phyloP scores from a whole-genome alignment of 2,888 invertebrate species.

The Hoplodrina ambigua region DNA sequence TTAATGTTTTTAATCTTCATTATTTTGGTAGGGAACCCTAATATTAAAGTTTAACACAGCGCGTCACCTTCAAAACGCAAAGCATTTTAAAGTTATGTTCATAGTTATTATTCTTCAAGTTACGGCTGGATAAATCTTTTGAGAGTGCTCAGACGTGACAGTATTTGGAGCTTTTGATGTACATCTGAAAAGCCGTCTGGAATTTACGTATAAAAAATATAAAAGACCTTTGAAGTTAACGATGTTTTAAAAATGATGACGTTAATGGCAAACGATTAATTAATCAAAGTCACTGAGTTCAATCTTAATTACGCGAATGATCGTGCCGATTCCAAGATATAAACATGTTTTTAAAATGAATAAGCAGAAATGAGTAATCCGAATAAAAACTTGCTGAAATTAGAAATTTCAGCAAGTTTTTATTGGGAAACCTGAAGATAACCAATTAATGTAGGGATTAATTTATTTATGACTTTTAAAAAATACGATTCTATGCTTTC shows the following conservation, averaged over 20 bases:
- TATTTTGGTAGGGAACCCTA: too few species aligned
- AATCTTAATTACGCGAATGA: constrained; percentile 40
- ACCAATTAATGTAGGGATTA: neutral
- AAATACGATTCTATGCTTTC: constrained; percentile 1
- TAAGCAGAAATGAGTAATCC: constrained; percentile 8
- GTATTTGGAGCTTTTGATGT: constrained; percentile 18
- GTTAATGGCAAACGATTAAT: constrained; percentile 39
- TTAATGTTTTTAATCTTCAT: too few species aligned
- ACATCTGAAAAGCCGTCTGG: constrained; percentile 6
- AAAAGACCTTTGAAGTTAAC: constrained; percentile 8
- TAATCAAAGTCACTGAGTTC: constrained; percentile 43
- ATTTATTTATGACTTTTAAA: neutral
- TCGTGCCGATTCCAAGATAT: constrained; percentile 7
- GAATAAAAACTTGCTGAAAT: constrained; percentile 12
- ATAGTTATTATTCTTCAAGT: constrained; percentile 45
- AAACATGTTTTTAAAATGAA: constrained; percentile 36
- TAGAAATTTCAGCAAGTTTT: too few species aligned
- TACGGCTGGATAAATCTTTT: constrained; percentile 39
- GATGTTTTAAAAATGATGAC: constrained; percentile 39
- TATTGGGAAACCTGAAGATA: neutral
- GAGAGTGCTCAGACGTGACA: constrained; percentile 20
- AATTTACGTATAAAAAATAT: constrained; percentile 8
- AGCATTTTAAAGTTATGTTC: constrained; percentile 35
- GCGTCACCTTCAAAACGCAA: constrained; percentile 32
- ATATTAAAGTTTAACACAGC: neutral